Evolutionary conservation across 2,888 invertebrate species (phyloP), one percentile per base, ranked within the genome.

Genomic region (Sesia bembeciformis): DNA sequence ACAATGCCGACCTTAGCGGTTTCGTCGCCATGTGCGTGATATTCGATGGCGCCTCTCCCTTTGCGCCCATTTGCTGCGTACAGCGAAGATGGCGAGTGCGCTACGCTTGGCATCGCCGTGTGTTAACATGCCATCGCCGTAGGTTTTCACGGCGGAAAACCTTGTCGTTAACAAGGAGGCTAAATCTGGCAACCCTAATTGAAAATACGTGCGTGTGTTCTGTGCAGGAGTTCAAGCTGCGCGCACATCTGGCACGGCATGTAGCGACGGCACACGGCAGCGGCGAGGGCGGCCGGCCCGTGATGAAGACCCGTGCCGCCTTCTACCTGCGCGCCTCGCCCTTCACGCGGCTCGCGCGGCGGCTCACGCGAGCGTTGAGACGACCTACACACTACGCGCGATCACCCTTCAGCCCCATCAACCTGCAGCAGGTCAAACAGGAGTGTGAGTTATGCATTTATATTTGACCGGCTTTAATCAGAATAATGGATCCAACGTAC

Each of bases 281-380:
- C 90, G 96, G 70, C 72, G 87, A 80, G 73, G 87, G 87, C 76
- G 86, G 97, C 57, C 92, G 97, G 56, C 98, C 98, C 54, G 97
- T 98, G 51, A 97, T 98, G 97, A 98, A 98, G 90, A 98, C 98
- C 54, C 93, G 98, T 73, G 97, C 98, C 64, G 98, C 98, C 58
- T 98, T 98, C 91, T 98, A 97, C 90, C 91, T 98, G 74, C 94
- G 96, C 81, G 97, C 96, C 55, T 97, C 97, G 71, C 94, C 96
- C 57, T 92, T 97, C 77, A 97, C 98, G 58, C 93, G 97, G 67
- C 93, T 97, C 61, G 97, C 98, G 55, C 93, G 98, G 59, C 92
- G 96, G 61, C 90, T 98, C 61, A 96, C 97, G 81, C 92, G 95
- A 65, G 94, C 95, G 67, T 93, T 96, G 70, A 93, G 95, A 68